phyloP scores from a whole-genome alignment of 92 coral and sea anemone species.

The Siderastrea radians region DNA sequence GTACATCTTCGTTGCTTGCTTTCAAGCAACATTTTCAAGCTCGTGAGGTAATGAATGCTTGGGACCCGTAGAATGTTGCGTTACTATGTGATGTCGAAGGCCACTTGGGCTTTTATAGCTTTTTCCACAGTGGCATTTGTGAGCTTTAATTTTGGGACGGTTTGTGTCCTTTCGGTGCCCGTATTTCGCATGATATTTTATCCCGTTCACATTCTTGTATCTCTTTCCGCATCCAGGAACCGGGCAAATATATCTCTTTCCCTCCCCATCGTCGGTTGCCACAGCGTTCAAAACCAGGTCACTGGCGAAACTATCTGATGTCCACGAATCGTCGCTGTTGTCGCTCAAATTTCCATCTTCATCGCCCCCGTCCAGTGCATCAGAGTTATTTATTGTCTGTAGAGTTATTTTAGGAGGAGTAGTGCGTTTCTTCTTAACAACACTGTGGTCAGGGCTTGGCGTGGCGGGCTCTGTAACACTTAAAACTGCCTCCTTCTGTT shows the following conservation, averaged over 20 bases:
- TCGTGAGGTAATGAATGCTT: conserved; percentile 66
- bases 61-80: conserved; percentile 86
- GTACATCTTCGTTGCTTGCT: conserved; percentile 12
- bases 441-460: conserved; percentile 83
- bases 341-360: conserved; percentile 99
- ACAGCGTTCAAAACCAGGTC: conserved; percentile 98
- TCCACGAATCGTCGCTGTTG: conserved; percentile 99
- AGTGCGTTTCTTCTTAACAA: conserved; percentile 84
- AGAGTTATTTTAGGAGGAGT: conserved; percentile 89
- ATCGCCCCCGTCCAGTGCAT: conserved; percentile 89
- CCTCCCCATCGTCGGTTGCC: conserved; percentile 98
- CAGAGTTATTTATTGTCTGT: conserved; percentile 68
- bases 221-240: conserved; percentile 99
- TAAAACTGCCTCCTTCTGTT: conserved; percentile 88
- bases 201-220: conserved; percentile 98
- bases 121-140: conserved; percentile 99
- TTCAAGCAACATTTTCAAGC: conserved; percentile 72
- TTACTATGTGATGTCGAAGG: conserved; percentile 95
- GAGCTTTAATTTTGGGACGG: conserved; percentile 84
- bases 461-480: conserved; percentile 71
- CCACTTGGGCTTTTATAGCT: conserved; percentile 99
- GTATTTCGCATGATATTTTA: conserved; percentile 98
- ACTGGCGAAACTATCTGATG: conserved; percentile 93
- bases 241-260: conserved; percentile 98
- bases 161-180: conserved; percentile 93